These are phyloP conservation scores for Drosophila paracracens DNA, from an alignment of 2,888 invertebrate genomes.

Conservation along the genomic window DNA sequence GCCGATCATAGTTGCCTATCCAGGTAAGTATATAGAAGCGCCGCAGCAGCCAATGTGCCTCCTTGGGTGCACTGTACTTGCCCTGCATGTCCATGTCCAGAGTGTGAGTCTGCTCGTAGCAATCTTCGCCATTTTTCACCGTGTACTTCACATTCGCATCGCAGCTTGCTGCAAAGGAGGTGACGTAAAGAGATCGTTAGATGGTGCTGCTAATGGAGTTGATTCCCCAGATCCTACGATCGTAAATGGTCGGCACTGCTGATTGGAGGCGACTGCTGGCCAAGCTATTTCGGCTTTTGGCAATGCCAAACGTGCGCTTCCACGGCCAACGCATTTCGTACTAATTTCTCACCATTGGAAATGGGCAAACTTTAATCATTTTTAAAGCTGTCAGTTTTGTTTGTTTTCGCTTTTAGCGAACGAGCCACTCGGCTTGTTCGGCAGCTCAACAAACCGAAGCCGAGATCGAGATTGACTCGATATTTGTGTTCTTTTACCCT, in stretches of 20 bases:
- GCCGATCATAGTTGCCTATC: constrained; percentile 89
- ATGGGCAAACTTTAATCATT: constrained; percentile 45
- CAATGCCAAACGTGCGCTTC: constrained; percentile 67
- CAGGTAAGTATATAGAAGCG: constrained; percentile 87
- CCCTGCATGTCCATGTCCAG: constrained; percentile 67
- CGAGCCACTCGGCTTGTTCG: constrained; percentile 28
- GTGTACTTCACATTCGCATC: constrained; percentile 65
- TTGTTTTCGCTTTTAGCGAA: constrained; percentile 38
- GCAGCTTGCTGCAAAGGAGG: constrained; percentile 57
- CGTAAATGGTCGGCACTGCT: constrained; percentile 60
- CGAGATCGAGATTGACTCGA: neutral
- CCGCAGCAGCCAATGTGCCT: constrained; percentile 77
- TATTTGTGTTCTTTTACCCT: neutral
- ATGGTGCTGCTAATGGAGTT: neutral
- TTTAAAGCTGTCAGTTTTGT: constrained; percentile 19
- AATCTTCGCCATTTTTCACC: constrained; percentile 60
- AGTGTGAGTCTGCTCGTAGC: constrained; percentile 44
- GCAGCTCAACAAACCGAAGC: constrained; percentile 8
- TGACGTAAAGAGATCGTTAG: neutral
- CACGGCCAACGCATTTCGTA: constrained; percentile 75
- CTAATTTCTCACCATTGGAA: constrained; percentile 59
- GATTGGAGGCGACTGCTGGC: neutral
- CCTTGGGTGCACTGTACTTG: constrained; percentile 68
- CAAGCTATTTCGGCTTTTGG: constrained; percentile 5
- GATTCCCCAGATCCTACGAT: constrained; percentile 57